Conservation (phyloP, 2,888 invertebrate species). For the Synergus gifuensis region DNA sequence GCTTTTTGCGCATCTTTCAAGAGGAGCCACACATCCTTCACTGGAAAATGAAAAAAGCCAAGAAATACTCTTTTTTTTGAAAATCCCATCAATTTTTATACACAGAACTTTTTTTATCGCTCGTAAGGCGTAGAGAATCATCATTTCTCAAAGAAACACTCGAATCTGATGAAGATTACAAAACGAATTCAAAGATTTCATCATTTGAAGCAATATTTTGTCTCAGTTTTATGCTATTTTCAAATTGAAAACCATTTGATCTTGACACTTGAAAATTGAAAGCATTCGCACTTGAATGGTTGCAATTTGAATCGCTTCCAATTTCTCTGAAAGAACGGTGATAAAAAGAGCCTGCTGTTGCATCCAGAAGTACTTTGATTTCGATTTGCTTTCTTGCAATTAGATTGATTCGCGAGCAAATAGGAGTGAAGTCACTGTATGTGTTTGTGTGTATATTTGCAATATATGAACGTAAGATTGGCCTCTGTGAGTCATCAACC, state of each 20-base stretch:
- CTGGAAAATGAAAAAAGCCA: neutral
- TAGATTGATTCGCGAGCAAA: slow-evolving; percentile 9
- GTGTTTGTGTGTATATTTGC: neutral
- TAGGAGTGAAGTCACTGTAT: neutral
- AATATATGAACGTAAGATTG: neutral
- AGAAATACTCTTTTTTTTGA: neutral
- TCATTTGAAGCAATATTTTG: neutral
- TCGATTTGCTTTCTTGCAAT: slow-evolving; percentile 23
- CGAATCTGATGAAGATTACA: neutral
- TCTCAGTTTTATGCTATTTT: neutral
- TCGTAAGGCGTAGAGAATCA: neutral
- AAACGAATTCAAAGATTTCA: too few relatives aligned
- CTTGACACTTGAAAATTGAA: slow-evolving; percentile 7
- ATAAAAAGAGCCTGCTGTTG: neutral
- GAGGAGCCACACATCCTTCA: slow-evolving; percentile 24
- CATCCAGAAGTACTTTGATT: slow-evolving; percentile 2
- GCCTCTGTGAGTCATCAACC: slow-evolving; percentile 49
- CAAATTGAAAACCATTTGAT: neutral
- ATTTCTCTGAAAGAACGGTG: neutral
- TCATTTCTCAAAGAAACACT: neutral
- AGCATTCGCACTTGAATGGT: slow-evolving; percentile 6
- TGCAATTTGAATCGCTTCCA: slow-evolving; percentile 26
- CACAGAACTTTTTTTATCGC: neutral
- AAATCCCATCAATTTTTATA: too few relatives aligned
- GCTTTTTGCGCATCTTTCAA: slow-evolving; percentile 17